phyloP scores from a whole-genome alignment of 2,888 invertebrate species.

The Drosophila kanekoi region DNA sequence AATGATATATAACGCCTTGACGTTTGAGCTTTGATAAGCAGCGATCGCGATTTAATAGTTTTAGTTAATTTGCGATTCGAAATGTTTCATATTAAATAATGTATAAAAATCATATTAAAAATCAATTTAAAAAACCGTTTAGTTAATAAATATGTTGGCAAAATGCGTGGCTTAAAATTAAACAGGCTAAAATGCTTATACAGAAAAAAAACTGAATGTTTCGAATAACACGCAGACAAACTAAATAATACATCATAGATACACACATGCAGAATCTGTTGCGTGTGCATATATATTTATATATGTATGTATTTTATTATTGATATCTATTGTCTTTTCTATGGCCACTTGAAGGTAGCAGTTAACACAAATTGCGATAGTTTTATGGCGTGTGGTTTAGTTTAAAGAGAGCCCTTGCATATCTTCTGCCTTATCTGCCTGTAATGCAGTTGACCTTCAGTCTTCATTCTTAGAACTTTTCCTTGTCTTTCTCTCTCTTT shows the following conservation, averaged over 20 bases:
- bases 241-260: constrained; percentile 7
- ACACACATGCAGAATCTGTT: constrained; percentile 1
- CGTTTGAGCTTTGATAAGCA: constrained; percentile 42
- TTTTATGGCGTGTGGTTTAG: constrained; percentile 30
- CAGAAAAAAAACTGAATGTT: constrained; percentile 61
- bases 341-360: constrained; percentile 60
- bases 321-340: constrained; percentile 66
- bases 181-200: constrained; percentile 55
- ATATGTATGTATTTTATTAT: constrained; percentile 10
- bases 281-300: constrained; percentile 8
- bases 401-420: constrained; percentile 35
- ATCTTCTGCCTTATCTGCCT: constrained; percentile 26
- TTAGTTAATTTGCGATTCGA: constrained; percentile 16
- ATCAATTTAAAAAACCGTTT: constrained; percentile 29
- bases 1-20: constrained; percentile 61
- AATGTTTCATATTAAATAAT: constrained; percentile 14
- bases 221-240: constrained; percentile 41
- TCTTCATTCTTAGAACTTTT: constrained; percentile 67
- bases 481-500: constrained; percentile 12
- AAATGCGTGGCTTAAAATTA: constrained; percentile 61
- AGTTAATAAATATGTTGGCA: constrained; percentile 68
- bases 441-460: constrained; percentile 76
- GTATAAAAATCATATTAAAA: constrained; percentile 21
- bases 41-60: constrained; percentile 29
- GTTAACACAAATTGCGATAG: constrained; percentile 23